Conservation (phyloP, 1,140 invertebrate species). For the Drosophila repletoides region DNA sequence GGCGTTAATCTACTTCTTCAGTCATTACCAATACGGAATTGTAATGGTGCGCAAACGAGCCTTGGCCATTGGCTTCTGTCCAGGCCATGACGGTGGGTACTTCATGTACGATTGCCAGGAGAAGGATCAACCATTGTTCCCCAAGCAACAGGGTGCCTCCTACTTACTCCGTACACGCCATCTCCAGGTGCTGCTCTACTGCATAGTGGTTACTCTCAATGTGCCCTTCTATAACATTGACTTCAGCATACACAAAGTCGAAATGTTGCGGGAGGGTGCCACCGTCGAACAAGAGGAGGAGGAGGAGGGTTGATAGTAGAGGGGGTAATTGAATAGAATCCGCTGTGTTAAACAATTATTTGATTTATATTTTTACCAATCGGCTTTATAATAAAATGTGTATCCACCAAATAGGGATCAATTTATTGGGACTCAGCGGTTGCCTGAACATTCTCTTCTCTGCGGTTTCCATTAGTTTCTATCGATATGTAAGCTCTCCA, state of each 20-base stretch:
- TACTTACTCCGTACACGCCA: slow-evolving; percentile 85
- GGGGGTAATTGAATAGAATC: background rate
- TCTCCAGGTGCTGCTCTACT: slow-evolving; percentile 85
- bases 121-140: slow-evolving; percentile 84
- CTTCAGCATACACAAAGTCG: slow-evolving; percentile 74
- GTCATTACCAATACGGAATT: slow-evolving; percentile 83
- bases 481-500: no score
- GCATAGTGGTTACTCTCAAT: slow-evolving; percentile 84
- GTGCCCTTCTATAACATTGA: slow-evolving; percentile 80
- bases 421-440: no score
- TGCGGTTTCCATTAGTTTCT: no score
- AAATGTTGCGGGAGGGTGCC: slow-evolving; percentile 66
- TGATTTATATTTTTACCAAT: slow-evolving; percentile 3
- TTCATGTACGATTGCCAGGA: slow-evolving; percentile 86
- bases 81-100: slow-evolving; percentile 83
- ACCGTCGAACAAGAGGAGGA: slow-evolving; percentile 64
- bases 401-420: no score
- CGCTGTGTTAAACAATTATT: slow-evolving; percentile 9
- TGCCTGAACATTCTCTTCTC: no score
- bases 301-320: slow-evolving; percentile 13
- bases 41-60: slow-evolving; percentile 83
- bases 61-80: slow-evolving; percentile 84
- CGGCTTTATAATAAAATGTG: slow-evolving; percentile 13
- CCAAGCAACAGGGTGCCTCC: slow-evolving; percentile 83
- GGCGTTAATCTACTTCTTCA: slow-evolving; percentile 85